Evolutionary conservation across 1,140 invertebrate genomes (phyloP), one percentile per base, ranked within the genome.

Genomic region (Trachymyrmex septentrionalis): DNA sequence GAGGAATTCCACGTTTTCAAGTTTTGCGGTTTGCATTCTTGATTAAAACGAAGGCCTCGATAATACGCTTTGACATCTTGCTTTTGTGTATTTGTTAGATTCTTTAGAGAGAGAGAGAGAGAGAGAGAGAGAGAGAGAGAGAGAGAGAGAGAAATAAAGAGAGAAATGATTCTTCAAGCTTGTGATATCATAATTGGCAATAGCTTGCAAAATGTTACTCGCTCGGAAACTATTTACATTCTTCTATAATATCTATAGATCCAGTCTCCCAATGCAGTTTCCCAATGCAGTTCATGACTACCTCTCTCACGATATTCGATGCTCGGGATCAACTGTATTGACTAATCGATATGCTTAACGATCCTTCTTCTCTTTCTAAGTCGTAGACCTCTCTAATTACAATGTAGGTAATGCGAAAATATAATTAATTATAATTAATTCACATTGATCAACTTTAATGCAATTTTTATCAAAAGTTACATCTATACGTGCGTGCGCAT

Each of bases 291-390:
- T 67, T 48, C 19, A 72, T 30, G 27, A 71, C 69, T 73, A 84
- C 69, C 69, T 84, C 67, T 82, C 38, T 61, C 69, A 69, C 69
- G 67, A 82, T 73, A 30, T 61, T 82, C 19, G 24, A 84, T 61
- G n/a, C 10, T 10, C 24, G n/a, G 27, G 24, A 84, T 73, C 38
- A 44, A 38, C 38, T 61, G 80, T 27, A 21, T 38, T 44, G 71
- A 73, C 3, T 30, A 75, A 24, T 66, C 30, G 21, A 30, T 63
- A 5, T 59, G 19, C 38, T 73, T 48, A 38, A 75, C 12, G 55
- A 84, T 57, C 24, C 34, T 27, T 14, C 6, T 7, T 72, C 38
- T 59, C 48, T 21, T 73, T 30, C 34, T 82, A 57, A 1, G 9
- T 67, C 24, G n/a, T 80, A 69, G 3, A 44, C 38, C 7, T 44